Percentiles rank a stretch among this genome's conserved stretches.
Conservation (phyloP, 30 jellyfish, hydroid and myxozoan genomes). For the Hydra vulgaris region DNA sequence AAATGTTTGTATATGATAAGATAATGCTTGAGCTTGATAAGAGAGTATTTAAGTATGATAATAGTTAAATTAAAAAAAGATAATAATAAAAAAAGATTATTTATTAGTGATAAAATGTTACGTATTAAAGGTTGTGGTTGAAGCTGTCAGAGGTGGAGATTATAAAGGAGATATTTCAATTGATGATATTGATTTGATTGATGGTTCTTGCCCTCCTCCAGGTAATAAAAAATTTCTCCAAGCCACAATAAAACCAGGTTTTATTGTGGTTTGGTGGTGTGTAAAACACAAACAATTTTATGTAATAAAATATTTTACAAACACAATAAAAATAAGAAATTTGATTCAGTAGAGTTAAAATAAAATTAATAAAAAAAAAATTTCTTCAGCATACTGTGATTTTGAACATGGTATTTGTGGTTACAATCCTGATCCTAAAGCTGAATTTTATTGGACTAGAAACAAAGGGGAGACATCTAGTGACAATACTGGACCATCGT, state of each 20-base stretch:
- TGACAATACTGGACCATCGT: slow-evolving; percentile 72
- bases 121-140: slow-evolving; percentile 51
- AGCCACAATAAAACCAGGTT: no score
- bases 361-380: no score
- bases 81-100: no score
- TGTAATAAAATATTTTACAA: not conserved
- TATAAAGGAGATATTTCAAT: slow-evolving; percentile 85
- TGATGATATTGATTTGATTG: slow-evolving; percentile 62
- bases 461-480: slow-evolving; percentile 85
- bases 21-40: no score
- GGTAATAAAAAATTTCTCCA: slow-evolving; percentile 38
- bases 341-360: no score
- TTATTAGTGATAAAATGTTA: no score
- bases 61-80: no score
- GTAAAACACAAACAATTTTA: not conserved
- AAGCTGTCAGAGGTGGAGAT: slow-evolving; percentile 79
- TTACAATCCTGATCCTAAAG: slow-evolving; percentile 54
- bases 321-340: not conserved
- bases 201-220: slow-evolving; percentile 71
- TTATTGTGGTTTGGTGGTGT: no score
- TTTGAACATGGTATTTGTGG: slow-evolving; percentile 88
- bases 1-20: no score
- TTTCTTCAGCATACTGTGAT: no score
- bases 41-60: no score
- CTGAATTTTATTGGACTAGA: slow-evolving; percentile 80